These are phyloP conservation scores for Porites rus DNA, from an alignment of 92 coral and sea anemone genomes.

Conservation along the genomic window DNA sequence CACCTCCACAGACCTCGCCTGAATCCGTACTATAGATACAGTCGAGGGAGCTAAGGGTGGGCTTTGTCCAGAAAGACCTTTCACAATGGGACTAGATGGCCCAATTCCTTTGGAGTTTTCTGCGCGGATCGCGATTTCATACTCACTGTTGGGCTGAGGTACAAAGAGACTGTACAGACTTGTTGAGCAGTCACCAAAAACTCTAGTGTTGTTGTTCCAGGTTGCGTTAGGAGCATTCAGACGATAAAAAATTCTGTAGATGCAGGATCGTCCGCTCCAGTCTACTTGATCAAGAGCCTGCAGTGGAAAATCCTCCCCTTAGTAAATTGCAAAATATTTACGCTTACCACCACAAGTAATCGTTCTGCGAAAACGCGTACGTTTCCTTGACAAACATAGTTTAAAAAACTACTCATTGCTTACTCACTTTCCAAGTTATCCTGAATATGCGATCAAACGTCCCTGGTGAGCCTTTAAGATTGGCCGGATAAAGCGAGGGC, in stretches of 20 bases:
- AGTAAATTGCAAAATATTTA: background rate
- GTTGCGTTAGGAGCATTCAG: constrained; percentile 2
- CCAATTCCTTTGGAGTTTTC: constrained; percentile 48
- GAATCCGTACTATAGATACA: constrained; percentile 26
- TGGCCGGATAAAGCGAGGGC: too few relatives aligned
- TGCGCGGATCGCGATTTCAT: constrained; percentile 45
- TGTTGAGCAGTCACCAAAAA: background rate
- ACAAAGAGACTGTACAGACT: background rate
- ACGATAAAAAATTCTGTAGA: constrained; percentile 33
- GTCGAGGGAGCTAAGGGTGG: constrained; percentile 28
- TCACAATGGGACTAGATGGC: constrained; percentile 53
- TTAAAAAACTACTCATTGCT: too few relatives aligned
- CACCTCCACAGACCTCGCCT: constrained; percentile 35
- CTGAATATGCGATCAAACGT: too few relatives aligned
- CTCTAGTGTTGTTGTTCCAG: background rate
- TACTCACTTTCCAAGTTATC: too few relatives aligned
- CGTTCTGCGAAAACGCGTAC: too few relatives aligned
- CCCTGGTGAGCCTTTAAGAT: too few relatives aligned
- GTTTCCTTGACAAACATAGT: too few relatives aligned
- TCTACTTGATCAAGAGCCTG: constrained; percentile 56
- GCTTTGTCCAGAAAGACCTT: constrained; percentile 56
- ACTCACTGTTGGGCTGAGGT: constrained; percentile 28
- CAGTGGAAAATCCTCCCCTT: background rate
- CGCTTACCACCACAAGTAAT: background rate
- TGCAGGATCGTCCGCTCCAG: constrained; percentile 55